Evolutionary conservation across 2,113 vertebrate species (phyloP).

Genomic region (Chaenogobius annularis): DNA sequence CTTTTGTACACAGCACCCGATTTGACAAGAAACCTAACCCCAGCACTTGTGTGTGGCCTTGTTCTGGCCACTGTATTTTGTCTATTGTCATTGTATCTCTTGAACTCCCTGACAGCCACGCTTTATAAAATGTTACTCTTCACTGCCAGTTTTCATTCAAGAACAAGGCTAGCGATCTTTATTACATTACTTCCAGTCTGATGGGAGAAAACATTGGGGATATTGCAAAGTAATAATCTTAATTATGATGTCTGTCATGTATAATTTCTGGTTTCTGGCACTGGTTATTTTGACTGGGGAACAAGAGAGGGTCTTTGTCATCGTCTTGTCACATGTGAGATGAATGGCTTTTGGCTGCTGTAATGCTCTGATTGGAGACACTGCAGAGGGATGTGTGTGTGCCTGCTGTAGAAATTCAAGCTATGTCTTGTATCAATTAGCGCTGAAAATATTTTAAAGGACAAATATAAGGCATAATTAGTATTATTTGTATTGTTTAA

Average conservation of each 20-base stretch:
- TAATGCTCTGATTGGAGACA: slow-evolving; percentile 56
- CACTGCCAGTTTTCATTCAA: background rate
- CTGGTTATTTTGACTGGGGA: slow-evolving; percentile 49
- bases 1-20: background rate
- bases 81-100: slow-evolving; percentile 24
- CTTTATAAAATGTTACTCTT: background rate
- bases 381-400: slow-evolving; percentile 22
- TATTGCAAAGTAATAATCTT: slow-evolving; percentile 38
- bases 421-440: slow-evolving; percentile 2
- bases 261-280: slow-evolving; percentile 41
- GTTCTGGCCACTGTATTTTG: slow-evolving; percentile 54
- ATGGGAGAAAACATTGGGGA: slow-evolving; percentile 20
- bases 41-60: slow-evolving; percentile 65
- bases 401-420: too few species aligned
- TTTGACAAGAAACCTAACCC: slow-evolving; percentile 19
- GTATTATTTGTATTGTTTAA: too few species aligned
- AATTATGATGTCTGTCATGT: slow-evolving; percentile 54
- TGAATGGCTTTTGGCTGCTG: slow-evolving; percentile 34
- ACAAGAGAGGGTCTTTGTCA: slow-evolving; percentile 47
- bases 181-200: slow-evolving; percentile 6
- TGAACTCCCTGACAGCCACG: slow-evolving; percentile 21
- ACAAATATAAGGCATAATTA: too few species aligned
- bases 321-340: slow-evolving; percentile 39
- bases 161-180: slow-evolving; percentile 27
- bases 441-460: background rate